Conservation (phyloP, 2,888 invertebrate species). For the Tiphia femorata region DNA sequence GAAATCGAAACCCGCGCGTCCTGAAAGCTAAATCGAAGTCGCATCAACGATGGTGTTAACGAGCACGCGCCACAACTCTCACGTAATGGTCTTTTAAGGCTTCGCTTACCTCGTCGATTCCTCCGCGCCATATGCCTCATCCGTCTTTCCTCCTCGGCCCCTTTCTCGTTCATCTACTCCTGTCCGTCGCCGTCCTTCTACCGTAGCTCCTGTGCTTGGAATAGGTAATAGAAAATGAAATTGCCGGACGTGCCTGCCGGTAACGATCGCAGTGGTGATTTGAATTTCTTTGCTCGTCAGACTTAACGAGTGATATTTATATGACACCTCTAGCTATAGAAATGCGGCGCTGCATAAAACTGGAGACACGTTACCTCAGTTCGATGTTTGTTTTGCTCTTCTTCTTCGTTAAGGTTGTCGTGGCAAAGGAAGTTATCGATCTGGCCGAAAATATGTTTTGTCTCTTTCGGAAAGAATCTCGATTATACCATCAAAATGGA, state of each 20-base stretch:
- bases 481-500: too few species aligned
- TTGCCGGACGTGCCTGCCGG: slow-evolving; percentile 17
- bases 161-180: background rate
- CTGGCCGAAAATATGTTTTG: too few species aligned
- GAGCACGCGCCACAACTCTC: slow-evolving; percentile 15
- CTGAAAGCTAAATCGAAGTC: slow-evolving; percentile 6
- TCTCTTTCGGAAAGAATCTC: too few species aligned
- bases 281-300: too few species aligned
- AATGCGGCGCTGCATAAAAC: too few species aligned
- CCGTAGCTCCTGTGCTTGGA: slow-evolving; percentile 10
- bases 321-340: too few species aligned
- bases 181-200: background rate
- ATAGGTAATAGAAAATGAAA: slow-evolving; percentile 35
- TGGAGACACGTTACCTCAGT: too few species aligned
- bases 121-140: background rate
- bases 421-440: too few species aligned
- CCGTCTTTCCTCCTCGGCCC: background rate
- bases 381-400: too few species aligned
- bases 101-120: slow-evolving; percentile 2
- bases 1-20: slow-evolving; percentile 12
- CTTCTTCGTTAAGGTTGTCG: too few species aligned
- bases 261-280: slow-evolving; percentile 16
- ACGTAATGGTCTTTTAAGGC: slow-evolving; percentile 16
- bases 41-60: background rate
- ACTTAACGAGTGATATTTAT: too few species aligned